Conservation (phyloP, 2,888 invertebrate genomes). For the Agapostemon virescens region DNA sequence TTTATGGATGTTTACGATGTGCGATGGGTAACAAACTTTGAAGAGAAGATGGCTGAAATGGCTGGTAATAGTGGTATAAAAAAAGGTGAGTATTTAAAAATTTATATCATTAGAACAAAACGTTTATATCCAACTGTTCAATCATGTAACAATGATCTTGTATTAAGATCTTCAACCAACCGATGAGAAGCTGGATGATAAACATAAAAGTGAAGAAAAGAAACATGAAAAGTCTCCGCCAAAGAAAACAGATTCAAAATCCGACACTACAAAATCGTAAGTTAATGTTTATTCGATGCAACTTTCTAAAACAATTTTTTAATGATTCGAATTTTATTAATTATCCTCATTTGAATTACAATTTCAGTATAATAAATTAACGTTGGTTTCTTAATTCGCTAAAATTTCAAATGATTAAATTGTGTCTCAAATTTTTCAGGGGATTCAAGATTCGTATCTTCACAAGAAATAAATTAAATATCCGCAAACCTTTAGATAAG, state of each 20-base stretch:
- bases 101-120: conserved; percentile 9
- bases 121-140: conserved; percentile 19
- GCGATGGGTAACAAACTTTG: conserved; percentile 79
- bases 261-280: conserved; percentile 73
- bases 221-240: conserved; percentile 68
- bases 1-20: conserved; percentile 80
- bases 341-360: not conserved
- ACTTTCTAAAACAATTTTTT: not conserved
- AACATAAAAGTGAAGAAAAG: conserved; percentile 72
- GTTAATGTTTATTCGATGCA: conserved; percentile 44
- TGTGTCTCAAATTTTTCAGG: conserved; percentile 64
- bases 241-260: conserved; percentile 70
- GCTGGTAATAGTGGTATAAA: conserved; percentile 65
- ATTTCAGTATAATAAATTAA: conserved; percentile 4
- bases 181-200: conserved; percentile 69
- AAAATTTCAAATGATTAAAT: not conserved
- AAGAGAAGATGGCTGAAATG: conserved; percentile 78
- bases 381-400: not conserved
- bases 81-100: conserved; percentile 76
- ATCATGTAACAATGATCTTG: conserved; percentile 45
- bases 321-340: not conserved
- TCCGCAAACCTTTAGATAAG: conserved; percentile 69
- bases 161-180: conserved; percentile 62
- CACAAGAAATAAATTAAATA: conserved; percentile 76
- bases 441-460: conserved; percentile 78